phyloP scores from a whole-genome alignment of 2,888 invertebrate genomes.

The Leptogaster cylindrica region DNA sequence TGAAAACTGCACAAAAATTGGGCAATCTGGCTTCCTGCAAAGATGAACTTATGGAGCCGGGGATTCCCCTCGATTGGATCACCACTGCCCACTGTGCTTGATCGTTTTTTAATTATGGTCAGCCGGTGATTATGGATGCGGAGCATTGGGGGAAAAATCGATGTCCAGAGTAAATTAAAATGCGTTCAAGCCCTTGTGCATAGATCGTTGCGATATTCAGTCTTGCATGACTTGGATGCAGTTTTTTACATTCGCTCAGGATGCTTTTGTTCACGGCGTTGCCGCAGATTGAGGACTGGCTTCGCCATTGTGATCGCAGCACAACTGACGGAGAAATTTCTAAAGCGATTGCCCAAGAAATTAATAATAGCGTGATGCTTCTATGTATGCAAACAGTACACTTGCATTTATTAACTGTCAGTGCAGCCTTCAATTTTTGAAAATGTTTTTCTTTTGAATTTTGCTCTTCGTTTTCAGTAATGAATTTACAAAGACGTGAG shows the following conservation, averaged over 20 bases:
- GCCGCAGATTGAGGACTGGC: background rate
- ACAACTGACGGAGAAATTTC: slow-evolving; percentile 22
- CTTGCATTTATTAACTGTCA: no score
- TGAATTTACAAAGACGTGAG: no score
- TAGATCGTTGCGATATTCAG: slow-evolving; percentile 2
- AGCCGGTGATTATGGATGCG: background rate
- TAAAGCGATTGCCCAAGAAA: slow-evolving; percentile 25
- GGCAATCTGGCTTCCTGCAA: background rate
- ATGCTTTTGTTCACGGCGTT: background rate
- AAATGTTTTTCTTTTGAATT: no score
- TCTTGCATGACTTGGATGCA: slow-evolving; percentile 15
- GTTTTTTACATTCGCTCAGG: background rate
- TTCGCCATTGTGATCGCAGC: background rate
- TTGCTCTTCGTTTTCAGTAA: no score
- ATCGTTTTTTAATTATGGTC: slow-evolving; percentile 2
- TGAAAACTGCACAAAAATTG: slow-evolving; percentile 4
- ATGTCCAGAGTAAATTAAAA: slow-evolving; percentile 8
- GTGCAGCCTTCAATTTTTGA: no score
- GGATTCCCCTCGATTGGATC: background rate
- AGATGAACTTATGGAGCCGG: background rate
- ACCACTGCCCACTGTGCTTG: no score
- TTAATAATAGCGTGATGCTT: slow-evolving; percentile 1
- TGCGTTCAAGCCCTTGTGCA: background rate
- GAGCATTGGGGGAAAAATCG: slow-evolving; percentile 11
- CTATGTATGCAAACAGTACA: slow-evolving; percentile 11